These are phyloP conservation scores for Pogonomyrmex barbatus DNA, from an alignment of 1,140 invertebrate species.

Conservation along the genomic window DNA sequence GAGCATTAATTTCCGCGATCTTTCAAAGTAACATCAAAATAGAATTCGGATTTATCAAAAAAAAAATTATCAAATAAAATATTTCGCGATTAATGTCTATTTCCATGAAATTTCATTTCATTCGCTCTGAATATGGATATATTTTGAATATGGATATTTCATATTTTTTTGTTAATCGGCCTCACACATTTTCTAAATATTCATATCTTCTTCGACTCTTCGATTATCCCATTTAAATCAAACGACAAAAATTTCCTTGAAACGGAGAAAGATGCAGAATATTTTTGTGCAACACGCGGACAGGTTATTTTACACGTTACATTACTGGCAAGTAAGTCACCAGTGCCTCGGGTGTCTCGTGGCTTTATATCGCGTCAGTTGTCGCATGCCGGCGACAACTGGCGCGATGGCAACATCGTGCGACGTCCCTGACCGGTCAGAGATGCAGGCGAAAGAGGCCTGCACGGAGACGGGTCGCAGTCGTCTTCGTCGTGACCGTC, in stretches of 20 bases:
- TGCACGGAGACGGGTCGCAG: not conserved
- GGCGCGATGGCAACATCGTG: too few species aligned
- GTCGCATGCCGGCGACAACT: constrained; percentile 16
- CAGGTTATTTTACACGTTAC: not conserved
- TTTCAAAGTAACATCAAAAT: not conserved
- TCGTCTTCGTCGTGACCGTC: constrained; percentile 1
- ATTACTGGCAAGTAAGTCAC: not conserved
- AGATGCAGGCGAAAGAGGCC: constrained; percentile 32
- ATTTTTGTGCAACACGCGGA: not conserved
- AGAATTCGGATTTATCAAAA: constrained; percentile 2
- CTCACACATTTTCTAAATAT: not conserved
- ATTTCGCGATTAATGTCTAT: constrained; percentile 1
- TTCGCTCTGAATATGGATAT: too few species aligned
- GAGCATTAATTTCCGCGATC: not conserved
- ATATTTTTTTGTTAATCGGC: not conserved
- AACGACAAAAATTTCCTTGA: not conserved
- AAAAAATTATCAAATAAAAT: too few species aligned
- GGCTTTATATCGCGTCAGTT: constrained; percentile 19
- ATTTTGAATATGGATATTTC: not conserved
- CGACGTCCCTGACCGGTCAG: constrained; percentile 65
- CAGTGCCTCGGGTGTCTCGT: not conserved
- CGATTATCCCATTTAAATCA: not conserved
- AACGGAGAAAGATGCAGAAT: not conserved
- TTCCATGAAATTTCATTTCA: not conserved
- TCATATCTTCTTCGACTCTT: not conserved